Percentiles rank a stretch among this genome's conserved stretches.
These are phyloP conservation scores for Ridgeia piscesae DNA, from an alignment of 1,140 invertebrate species.

Conservation along the genomic window DNA sequence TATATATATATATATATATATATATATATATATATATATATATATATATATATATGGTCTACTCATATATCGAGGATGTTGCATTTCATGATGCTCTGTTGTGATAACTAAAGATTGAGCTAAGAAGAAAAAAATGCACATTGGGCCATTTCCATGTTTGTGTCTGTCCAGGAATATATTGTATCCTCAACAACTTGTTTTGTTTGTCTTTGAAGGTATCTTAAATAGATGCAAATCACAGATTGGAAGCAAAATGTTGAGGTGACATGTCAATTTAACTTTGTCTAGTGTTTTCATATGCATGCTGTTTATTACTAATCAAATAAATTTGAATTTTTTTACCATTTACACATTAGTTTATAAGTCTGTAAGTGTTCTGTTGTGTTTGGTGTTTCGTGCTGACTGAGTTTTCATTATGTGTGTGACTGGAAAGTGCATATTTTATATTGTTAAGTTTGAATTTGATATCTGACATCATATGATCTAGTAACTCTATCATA, in stretches of 20 bases:
- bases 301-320: background rate
- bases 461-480: no score
- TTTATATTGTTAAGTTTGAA: no score
- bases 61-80: background rate
- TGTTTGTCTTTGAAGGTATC: conserved; percentile 56
- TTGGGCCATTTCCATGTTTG: background rate
- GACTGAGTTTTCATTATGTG: no score
- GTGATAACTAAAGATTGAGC: conserved; percentile 7
- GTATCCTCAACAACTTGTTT: background rate
- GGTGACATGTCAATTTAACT: conserved; percentile 38
- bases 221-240: conserved; percentile 72
- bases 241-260: conserved; percentile 60
- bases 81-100: background rate
- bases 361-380: background rate
- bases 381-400: background rate
- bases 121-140: background rate
- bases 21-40: no score
- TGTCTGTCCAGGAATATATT: conserved; percentile 3
- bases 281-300: conserved; percentile 13
- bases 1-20: no score
- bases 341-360: background rate
- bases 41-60: background rate
- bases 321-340: background rate
- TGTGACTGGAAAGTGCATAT: background rate
- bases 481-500: no score